These are phyloP conservation scores for Salvelinus fontinalis DNA, from an alignment of 2,113 vertebrate genomes.

Conservation along the genomic window DNA sequence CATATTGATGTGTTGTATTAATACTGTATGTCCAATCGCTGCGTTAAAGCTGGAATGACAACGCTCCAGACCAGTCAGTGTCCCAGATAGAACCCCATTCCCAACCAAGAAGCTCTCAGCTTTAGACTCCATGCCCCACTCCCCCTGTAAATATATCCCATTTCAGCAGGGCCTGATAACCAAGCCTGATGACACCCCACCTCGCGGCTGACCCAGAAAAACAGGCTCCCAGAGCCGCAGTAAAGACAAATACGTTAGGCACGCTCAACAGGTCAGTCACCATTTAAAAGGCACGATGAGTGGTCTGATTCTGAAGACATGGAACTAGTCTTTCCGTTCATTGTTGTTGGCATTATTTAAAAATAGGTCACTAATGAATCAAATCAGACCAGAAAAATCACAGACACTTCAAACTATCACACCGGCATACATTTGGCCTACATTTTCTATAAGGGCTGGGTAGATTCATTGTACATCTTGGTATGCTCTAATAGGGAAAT, in stretches of 20 bases:
- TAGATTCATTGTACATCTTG: background rate
- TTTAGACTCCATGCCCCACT: constrained; percentile 5
- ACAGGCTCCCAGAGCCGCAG: constrained; percentile 17
- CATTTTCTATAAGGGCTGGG: too few species aligned
- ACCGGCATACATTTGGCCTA: background rate
- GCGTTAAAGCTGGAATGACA: background rate
- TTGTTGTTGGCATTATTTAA: too few species aligned
- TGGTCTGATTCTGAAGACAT: too few species aligned
- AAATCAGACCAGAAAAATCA: too few species aligned
- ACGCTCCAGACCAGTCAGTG: background rate
- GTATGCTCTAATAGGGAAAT: background rate
- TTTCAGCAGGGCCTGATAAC: constrained; percentile 20
- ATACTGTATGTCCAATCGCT: too few species aligned
- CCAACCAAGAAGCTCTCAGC: constrained; percentile 13
- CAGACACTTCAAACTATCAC: background rate
- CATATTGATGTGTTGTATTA: background rate
- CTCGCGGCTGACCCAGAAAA: constrained; percentile 11
- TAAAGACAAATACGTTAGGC: constrained; percentile 13
- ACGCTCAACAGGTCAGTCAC: background rate
- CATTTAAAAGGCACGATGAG: background rate
- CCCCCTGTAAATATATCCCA: constrained; percentile 36
- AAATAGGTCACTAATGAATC: too few species aligned
- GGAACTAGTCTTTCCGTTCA: too few species aligned
- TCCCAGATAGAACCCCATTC: constrained; percentile 14
- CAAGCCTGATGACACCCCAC: background rate